A percentile compares a stretch with the other conserved stretches of the same genome.
phyloP scores from a whole-genome alignment of 2,113 vertebrate genomes.

The Anoura caudifer region DNA sequence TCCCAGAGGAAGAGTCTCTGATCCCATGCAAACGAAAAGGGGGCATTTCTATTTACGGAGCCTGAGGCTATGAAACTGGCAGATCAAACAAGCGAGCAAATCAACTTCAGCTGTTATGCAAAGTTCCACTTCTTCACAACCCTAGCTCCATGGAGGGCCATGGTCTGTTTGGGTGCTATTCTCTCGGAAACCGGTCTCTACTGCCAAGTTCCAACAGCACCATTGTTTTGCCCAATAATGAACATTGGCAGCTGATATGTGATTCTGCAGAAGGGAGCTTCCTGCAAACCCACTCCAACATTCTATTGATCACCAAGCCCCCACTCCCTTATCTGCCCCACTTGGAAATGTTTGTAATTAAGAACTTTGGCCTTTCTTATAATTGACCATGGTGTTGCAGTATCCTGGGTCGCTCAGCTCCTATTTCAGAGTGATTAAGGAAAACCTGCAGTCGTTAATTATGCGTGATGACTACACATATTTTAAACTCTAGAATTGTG shows the following conservation, averaged over 20 bases:
- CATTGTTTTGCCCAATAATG: not conserved
- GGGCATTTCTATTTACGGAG: not conserved
- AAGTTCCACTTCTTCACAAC: not conserved
- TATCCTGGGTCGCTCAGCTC: not conserved
- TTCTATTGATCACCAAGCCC: not conserved
- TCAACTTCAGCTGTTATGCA: not conserved
- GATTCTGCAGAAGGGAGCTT: not conserved
- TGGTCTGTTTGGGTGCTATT: not conserved
- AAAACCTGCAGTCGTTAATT: not conserved
- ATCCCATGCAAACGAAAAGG: not conserved
- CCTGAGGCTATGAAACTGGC: not conserved
- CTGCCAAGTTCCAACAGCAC: not conserved
- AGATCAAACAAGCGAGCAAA: not conserved
- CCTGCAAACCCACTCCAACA: not conserved
- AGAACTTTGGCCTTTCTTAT: not conserved
- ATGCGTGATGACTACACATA: not conserved
- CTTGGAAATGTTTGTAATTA: not conserved
- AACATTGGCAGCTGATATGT: not conserved
- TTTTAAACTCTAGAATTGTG: not conserved
- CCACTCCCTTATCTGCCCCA: fast-evolving
- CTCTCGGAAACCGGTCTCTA: not conserved
- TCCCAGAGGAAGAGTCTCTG: not conserved
- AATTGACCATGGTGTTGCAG: not conserved
- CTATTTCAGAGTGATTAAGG: not conserved
- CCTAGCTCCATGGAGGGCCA: not conserved